Base-by-base conservation (phyloP, 2,797 vertebrate species). In the Hirundo rustica region DNA sequence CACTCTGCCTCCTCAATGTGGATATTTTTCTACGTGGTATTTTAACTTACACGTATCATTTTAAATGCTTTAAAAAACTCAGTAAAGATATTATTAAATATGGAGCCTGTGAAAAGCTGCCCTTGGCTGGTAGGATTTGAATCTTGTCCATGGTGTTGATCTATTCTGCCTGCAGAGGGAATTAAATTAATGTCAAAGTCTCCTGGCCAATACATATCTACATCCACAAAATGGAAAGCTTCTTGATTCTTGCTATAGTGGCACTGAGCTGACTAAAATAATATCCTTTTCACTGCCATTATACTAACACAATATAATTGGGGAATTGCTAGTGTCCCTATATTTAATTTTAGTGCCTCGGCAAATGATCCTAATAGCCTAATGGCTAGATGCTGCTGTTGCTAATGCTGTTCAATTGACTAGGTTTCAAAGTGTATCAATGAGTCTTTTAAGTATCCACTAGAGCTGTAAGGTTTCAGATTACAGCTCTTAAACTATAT, bases 361-460 rank as follows among this genome's bases (percentile, higher is more conserved):
- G 80, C 87, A 96, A 97, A 97, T 92, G 82, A 96, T 95, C 96
- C 93, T 95, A 97, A 97, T 88, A 97, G 76, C 76, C 91, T 94
- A 89, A 96, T 89, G 92, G 91, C 78, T 95, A 85, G 64, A 82
- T 96, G 76, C 55, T 84, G 85, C 85, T 92, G 48, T 84, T 89
- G 87, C 94, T 97, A 93, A 96, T 94, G 85, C 92, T 95, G 93
- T 88, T 94, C 88, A 96, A 94, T 38, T 95, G 93, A 94, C 95
- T 92, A 94, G 58, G 64, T 96, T 97, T 97, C 95, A 96, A 94
- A 97, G 96, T 93, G 58, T 97, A 95, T 97, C 96, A 96, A 53
- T 93, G 96, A 95, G 79, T 97, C 94, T 87, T 92, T 96, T 95
- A 95, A 79, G 62, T 92, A 95, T 85, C 87, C 88, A 93, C 55